A percentile compares a stretch with the other conserved stretches of the same genome.
phyloP scores from a whole-genome alignment of 2,888 invertebrate genomes.

The Agrochola macilenta region DNA sequence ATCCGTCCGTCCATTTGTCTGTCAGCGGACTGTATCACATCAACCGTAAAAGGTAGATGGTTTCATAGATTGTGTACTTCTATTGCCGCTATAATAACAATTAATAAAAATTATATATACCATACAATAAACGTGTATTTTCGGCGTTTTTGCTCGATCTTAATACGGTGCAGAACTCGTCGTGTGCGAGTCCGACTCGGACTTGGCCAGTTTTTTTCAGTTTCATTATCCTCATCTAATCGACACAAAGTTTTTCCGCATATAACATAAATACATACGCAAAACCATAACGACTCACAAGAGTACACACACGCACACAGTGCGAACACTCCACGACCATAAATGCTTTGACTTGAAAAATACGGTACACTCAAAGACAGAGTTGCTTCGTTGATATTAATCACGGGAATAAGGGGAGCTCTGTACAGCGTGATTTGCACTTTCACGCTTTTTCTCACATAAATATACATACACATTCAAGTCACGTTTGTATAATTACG shows the following conservation, averaged over 20 bases:
- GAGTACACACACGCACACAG: slow-evolving; percentile 32
- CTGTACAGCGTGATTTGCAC: slow-evolving; percentile 67
- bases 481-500: slow-evolving; percentile 53
- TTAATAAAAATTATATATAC: too few species aligned
- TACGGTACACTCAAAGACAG: slow-evolving; percentile 63
- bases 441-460: slow-evolving; percentile 50
- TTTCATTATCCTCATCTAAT: neutral
- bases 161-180: too few species aligned
- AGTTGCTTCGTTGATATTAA: slow-evolving; percentile 68
- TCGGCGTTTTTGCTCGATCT: too few species aligned
- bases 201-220: neutral
- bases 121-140: too few species aligned
- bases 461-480: slow-evolving; percentile 36
- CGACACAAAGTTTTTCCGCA: neutral
- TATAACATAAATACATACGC: neutral
- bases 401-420: slow-evolving; percentile 63
- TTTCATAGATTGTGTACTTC: too few species aligned
- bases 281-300: slow-evolving; percentile 14
- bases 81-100: too few species aligned
- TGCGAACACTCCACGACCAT: slow-evolving; percentile 39
- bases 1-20: too few species aligned
- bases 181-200: too few species aligned
- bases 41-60: too few species aligned
- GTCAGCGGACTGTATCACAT: too few species aligned
- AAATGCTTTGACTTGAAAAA: slow-evolving; percentile 65